Conservation (phyloP, 2,888 invertebrate genomes). For the Cheilosia variabilis region DNA sequence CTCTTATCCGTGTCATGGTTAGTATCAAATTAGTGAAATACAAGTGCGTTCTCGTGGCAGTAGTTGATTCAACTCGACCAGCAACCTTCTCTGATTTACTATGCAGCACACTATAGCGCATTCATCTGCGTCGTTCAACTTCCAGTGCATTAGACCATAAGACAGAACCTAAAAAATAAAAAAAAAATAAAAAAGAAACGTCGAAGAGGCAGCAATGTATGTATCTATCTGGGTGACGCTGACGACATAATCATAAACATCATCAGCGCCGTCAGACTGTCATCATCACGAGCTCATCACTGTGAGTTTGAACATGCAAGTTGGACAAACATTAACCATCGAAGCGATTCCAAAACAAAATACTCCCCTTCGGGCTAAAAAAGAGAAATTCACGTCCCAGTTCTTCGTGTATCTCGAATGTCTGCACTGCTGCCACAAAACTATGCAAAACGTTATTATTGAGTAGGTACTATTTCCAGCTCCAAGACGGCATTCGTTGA, state of each 20-base stretch:
- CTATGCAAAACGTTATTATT: slow-evolving; percentile 18
- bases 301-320: slow-evolving; percentile 17
- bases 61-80: too few species aligned
- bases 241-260: slow-evolving; percentile 50
- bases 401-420: slow-evolving; percentile 34
- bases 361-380: slow-evolving; percentile 1
- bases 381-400: slow-evolving; percentile 61
- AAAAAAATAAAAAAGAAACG: not conserved
- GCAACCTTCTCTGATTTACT: too few species aligned
- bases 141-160: too few species aligned
- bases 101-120: too few species aligned
- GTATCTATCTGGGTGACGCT: slow-evolving; percentile 58
- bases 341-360: slow-evolving; percentile 29
- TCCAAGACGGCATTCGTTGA: slow-evolving; percentile 18
- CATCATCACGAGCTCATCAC: slow-evolving; percentile 28
- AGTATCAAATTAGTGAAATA: too few species aligned
- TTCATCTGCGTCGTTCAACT: too few species aligned
- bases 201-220: not conserved
- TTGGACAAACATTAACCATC: slow-evolving; percentile 45
- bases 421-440: not conserved
- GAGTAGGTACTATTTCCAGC: not conserved
- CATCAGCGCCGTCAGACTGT: slow-evolving; percentile 35
- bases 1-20: too few species aligned
- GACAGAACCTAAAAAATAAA: not conserved
- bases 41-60: too few species aligned